These are phyloP conservation scores for Rhynchonema sp. DNA, from an alignment of 2,888 invertebrate species.

Conservation along the genomic window DNA sequence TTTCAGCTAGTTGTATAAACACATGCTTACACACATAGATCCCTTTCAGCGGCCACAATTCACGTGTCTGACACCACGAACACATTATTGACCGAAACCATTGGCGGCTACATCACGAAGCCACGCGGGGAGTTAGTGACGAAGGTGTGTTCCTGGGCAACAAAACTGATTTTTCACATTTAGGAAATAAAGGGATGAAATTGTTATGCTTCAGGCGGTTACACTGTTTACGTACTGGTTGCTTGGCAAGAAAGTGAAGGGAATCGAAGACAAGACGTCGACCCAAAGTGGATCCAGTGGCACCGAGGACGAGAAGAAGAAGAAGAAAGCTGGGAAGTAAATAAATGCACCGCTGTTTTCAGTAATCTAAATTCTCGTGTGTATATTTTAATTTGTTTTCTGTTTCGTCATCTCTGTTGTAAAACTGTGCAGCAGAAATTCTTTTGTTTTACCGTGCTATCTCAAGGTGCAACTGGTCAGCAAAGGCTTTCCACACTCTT, in stretches of 20 bases:
- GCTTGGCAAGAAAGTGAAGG: background rate
- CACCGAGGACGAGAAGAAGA: background rate
- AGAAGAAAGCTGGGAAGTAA: background rate
- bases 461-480: too few species aligned
- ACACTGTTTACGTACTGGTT: background rate
- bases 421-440: too few species aligned
- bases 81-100: conserved; percentile 9
- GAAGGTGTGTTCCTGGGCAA: conserved; percentile 11
- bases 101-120: conserved; percentile 16
- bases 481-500: too few species aligned
- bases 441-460: too few species aligned
- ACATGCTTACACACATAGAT: too few species aligned
- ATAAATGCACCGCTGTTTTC: too few species aligned
- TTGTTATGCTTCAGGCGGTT: background rate
- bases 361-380: too few species aligned
- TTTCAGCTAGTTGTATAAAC: too few species aligned
- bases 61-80: conserved; percentile 10
- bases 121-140: conserved; percentile 18
- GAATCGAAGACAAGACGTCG: background rate
- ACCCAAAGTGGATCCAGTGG: background rate
- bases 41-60: conserved; percentile 11
- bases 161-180: background rate
- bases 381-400: too few species aligned
- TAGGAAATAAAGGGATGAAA: background rate
- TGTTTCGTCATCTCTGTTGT: too few species aligned